Evolutionary conservation across 1,140 invertebrate species (phyloP).

Genomic region (Bombyx mandarina): DNA sequence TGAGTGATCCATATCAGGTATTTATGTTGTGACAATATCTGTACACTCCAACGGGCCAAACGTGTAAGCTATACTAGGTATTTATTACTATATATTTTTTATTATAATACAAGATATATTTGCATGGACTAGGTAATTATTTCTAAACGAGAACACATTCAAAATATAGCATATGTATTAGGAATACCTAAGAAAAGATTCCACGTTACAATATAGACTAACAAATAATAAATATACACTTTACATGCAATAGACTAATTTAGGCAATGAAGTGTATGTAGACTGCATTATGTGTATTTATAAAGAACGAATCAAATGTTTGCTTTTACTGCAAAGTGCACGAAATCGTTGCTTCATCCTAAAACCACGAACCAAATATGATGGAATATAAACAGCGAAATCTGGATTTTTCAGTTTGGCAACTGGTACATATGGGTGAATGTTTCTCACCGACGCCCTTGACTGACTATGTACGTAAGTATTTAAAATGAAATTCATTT

Average conservation of each 20-base stretch:
- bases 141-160: too few relatives aligned
- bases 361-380: background rate
- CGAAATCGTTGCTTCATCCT: background rate
- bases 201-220: background rate
- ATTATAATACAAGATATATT: too few relatives aligned
- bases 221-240: too few relatives aligned
- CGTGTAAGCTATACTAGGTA: too few relatives aligned
- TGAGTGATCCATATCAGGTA: too few relatives aligned
- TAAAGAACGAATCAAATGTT: background rate
- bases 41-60: too few relatives aligned
- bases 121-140: too few relatives aligned
- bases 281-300: background rate
- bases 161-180: too few relatives aligned
- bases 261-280: background rate
- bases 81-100: too few relatives aligned
- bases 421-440: constrained; percentile 10
- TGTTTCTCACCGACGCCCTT: background rate
- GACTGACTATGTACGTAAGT: constrained; percentile 9
- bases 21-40: too few relatives aligned
- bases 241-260: background rate
- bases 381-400: background rate
- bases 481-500: background rate
- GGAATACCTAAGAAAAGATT: too few relatives aligned
- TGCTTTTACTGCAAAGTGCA: background rate
- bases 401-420: constrained; percentile 11